phyloP scores from a whole-genome alignment of 2,797 vertebrate species.

The Selene dorsalis region DNA sequence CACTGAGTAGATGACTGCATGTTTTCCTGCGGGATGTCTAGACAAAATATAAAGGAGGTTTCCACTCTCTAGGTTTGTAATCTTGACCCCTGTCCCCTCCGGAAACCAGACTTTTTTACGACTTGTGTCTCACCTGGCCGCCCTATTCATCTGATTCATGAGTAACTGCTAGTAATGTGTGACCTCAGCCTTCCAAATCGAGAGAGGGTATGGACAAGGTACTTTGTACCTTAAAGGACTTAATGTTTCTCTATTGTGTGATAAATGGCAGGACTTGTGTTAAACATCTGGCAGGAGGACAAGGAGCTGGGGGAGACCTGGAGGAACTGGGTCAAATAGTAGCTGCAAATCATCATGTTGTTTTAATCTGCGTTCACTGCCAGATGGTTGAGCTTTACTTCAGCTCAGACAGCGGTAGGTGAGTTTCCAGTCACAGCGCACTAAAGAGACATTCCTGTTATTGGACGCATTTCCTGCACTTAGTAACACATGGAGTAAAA shows the following conservation, averaged over 20 bases:
- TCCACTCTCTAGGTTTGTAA: conserved; percentile 38
- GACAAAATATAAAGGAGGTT: conserved; percentile 39
- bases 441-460: conserved; percentile 8
- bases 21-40: conserved; percentile 26
- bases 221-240: conserved; percentile 1
- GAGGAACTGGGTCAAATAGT: conserved; percentile 49
- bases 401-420: conserved; percentile 9
- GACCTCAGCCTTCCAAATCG: conserved; percentile 16
- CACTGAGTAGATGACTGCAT: conserved; percentile 7
- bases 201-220: conserved; percentile 17
- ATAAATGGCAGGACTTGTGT: conserved; percentile 37
- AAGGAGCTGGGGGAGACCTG: conserved; percentile 27
- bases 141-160: conserved; percentile 22
- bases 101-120: conserved; percentile 28
- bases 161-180: conserved; percentile 42
- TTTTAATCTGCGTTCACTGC: conserved; percentile 44
- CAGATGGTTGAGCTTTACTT: conserved; percentile 47
- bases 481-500: neutral
- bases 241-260: conserved; percentile 20
- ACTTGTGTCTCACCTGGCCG: conserved; percentile 24
- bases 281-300: conserved; percentile 52
- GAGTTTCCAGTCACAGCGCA: conserved; percentile 25
- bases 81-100: conserved; percentile 10
- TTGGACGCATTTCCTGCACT: neutral
- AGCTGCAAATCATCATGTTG: conserved; percentile 47